A percentile compares a stretch with the other conserved stretches of the same genome.
Conservation (phyloP, 2,113 vertebrate species). For the Salvelinus sp. region DNA sequence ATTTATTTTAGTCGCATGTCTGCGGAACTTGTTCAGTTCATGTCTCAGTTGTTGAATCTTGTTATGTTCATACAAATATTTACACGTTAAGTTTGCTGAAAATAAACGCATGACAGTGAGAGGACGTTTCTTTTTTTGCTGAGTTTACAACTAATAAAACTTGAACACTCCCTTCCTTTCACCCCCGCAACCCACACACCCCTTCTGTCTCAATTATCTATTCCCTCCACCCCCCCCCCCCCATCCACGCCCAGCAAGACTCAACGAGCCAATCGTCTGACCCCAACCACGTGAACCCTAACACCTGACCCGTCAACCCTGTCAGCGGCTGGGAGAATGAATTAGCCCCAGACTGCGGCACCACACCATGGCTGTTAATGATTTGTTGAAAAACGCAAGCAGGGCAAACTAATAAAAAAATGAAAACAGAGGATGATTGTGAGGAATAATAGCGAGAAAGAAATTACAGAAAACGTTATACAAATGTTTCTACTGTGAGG, state of each 20-base stretch:
- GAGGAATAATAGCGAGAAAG: conserved; percentile 11
- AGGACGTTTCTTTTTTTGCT: too few relatives aligned
- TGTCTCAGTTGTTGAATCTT: too few relatives aligned
- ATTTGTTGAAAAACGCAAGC: conserved; percentile 72
- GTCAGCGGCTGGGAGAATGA: conserved; percentile 55
- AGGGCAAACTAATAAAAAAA: conserved; percentile 3
- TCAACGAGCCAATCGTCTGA: conserved; percentile 48
- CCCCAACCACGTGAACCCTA: conserved; percentile 64
- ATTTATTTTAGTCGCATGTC: too few relatives aligned
- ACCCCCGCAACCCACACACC: conserved; percentile 50
- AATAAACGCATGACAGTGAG: too few relatives aligned
- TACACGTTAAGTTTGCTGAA: too few relatives aligned
- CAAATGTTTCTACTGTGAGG: conserved; percentile 64
- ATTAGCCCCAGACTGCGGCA: conserved; percentile 37
- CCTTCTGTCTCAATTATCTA: conserved; percentile 23
- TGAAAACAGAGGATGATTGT: conserved; percentile 4
- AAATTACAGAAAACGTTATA: conserved; percentile 60
- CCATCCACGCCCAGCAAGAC: conserved; percentile 41
- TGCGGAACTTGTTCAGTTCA: too few relatives aligned
- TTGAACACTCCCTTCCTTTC: neutral
- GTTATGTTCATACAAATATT: too few relatives aligned
- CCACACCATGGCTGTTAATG: conserved; percentile 57
- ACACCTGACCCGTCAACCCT: conserved; percentile 50
- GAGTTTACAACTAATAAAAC: too few relatives aligned
- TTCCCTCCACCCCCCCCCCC: neutral